Base-by-base conservation (phyloP, 2,797 vertebrate genomes). In the Vultur gryphus region DNA sequence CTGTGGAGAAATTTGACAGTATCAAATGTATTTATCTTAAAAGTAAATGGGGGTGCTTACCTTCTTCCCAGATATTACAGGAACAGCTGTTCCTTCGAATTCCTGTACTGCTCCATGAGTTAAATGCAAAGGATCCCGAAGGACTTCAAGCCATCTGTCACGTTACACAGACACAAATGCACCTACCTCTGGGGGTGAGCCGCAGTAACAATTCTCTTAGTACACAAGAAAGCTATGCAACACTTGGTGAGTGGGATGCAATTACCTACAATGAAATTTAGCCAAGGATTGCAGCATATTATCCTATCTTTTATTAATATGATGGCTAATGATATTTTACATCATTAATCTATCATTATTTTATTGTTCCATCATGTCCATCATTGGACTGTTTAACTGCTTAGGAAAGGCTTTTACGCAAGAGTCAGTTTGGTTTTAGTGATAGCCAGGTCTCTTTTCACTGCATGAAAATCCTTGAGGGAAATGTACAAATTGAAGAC, bases 121-220 rank as follows among this genome's bases (percentile, higher is more conserved):
- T 90, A 33, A 89, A 82, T 39, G 81, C 37, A n/a, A 23, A 87
- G 66, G 37, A 71, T 91, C 93, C 90, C 94, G 1, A 28, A 87
- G 93, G 95, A 39, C 71, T 62, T 83, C 11, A 9, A 85, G 81
- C 95, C 94, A 94, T 95, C 96, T 96, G 96, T 91, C 80, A 35
- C 3, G 11, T 25, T 49, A 7, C 61, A 35, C 44, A 78, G 87
- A 15, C 39, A 92, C 84, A 57, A 78, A 80, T 6, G 35, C 67
- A 43, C 67, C 92, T 23, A 57, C 52, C 71, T 44, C 78, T 73
- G 86, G 49, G 88, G 37, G n/a, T 64, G 92, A 83, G 66, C 7
- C 1, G 1, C 58, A 70, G 61, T 0, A 61, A 37, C 83, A 48
- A 33, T 61, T 41, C 70, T 67, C 86, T 48, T 13, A 17, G 75